Percentiles rank a stretch among this genome's conserved stretches.
phyloP scores from a whole-genome alignment of 2,113 vertebrate genomes.

The Arenaria interpres region DNA sequence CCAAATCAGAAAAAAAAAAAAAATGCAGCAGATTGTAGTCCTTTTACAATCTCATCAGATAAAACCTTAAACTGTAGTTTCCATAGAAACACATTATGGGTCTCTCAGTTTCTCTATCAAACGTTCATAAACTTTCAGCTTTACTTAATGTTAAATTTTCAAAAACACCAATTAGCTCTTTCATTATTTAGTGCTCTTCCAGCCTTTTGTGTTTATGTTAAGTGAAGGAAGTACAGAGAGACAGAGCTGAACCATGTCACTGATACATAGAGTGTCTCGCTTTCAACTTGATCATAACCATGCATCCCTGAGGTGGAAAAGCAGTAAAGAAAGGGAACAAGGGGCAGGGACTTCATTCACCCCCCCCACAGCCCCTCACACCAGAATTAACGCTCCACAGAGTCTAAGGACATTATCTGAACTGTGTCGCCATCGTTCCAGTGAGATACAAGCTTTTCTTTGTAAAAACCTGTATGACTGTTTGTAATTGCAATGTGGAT shows the following conservation, averaged over 20 bases:
- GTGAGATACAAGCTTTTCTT: neutral
- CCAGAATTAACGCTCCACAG: neutral
- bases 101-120: neutral
- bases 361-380: neutral
- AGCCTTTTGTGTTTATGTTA: neutral
- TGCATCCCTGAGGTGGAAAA: neutral
- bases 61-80: slow-evolving; percentile 54
- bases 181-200: neutral
- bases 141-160: neutral
- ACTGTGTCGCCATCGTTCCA: neutral
- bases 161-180: neutral
- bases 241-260: neutral
- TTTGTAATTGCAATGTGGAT: neutral
- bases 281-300: neutral
- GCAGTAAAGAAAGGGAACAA: neutral
- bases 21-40: slow-evolving; percentile 12
- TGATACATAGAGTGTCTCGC: fast-evolving
- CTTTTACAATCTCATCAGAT: slow-evolving; percentile 50
- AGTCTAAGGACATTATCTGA: neutral
- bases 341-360: neutral
- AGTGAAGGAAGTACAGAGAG: neutral
- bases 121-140: slow-evolving; percentile 57
- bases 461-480: neutral
- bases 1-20: neutral
- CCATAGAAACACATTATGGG: slow-evolving; percentile 57